Base-by-base conservation (phyloP, 1,140 invertebrate species). In the Oreohelix idahoensis region DNA sequence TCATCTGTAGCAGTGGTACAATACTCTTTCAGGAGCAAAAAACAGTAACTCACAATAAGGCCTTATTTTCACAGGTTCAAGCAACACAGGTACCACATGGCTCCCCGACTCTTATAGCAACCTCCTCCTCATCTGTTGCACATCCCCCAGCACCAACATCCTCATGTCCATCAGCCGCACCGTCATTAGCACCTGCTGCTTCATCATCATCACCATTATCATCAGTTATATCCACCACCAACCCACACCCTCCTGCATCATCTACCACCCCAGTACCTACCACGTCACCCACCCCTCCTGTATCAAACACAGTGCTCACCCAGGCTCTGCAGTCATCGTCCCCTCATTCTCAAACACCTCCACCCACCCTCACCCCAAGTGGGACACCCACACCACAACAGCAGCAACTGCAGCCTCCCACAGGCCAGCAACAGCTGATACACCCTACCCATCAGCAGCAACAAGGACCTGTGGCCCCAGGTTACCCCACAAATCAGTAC, bases 21-120 rank as follows among this genome's bases (percentile, higher is more conserved):
- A n/a, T n/a, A n/a, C n/a, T n/a, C n/a, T n/a, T n/a, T n/a, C n/a
- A n/a, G n/a, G n/a, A n/a, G n/a, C n/a, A n/a, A n/a, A n/a, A n/a
- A n/a, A n/a, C n/a, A n/a, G n/a, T n/a, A n/a, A n/a, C n/a, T n/a
- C n/a, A n/a, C n/a, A n/a, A n/a, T n/a, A n/a, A n/a, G n/a, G 38
- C 38, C 42, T 36, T 71, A 5, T 39, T 23, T 23, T 20, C n/a
- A 13, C 79, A 80, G 69, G 81, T 81, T 32, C 85, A 86, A 49
- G 78, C 75, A 38, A 80, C 84, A 39, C 45, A 76, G 29, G 42
- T 84, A 51, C 85, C 87, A n/a, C 86, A 86, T 42, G 87, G 86
- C 49, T 85, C 87, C 42, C 85, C 84, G 0, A 73, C 84, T 53
- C 81, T 84, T 17, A 79, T 85, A n/a, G 77, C 85, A 39, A 79